Evolutionary conservation across 2,113 vertebrate species (phyloP), one percentile per base, ranked within the genome.

Genomic region (Todiramphus saurophagus): DNA sequence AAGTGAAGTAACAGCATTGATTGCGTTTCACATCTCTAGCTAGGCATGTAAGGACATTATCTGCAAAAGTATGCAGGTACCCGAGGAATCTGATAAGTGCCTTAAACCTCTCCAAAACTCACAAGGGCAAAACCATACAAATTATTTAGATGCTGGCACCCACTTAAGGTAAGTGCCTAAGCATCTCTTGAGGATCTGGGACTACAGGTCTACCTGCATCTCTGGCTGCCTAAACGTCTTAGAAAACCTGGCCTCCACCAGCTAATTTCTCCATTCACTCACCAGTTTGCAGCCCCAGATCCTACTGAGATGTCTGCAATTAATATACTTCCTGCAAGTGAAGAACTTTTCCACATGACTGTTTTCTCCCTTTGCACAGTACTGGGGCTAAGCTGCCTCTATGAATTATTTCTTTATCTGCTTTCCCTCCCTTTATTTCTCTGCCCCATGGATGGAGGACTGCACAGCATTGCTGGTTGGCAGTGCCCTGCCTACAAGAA

Each of bases 31-130:
- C 31, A 35, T 89, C 35, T 95, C 93, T 67, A 72, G 24, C 59
- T 69, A 76, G 80, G 31, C 90, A 68, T 59, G 83, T 83, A 30
- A 82, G 31, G 77, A 72, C 95, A 89, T 35, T 35, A 92, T 91
- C 30, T 58, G 24, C 75, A 92, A 89, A 94, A 28, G 62, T 84
- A 84, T 89, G 58, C 50, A 87, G 33, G 9, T 64, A 72, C 46
- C 43, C 44, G 10, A 31, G 30, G 23, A 90, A 94, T 70, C 37
- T 83, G 64, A 90, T 67, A 74, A 35, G 21, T 17, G 9, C 30
- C 11, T 94, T 73, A 90, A 87, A 87, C 13, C 23, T 72, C 46
- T 89, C 60, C 56, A 92, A 78, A 91, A 39, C 25, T 83, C 63
- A 74, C 27, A 60, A 41, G 12, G 24, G 48, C 62, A 48, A 77